Percentiles rank a stretch among this genome's conserved stretches.
These are phyloP conservation scores for Corythornis vintsioides DNA, from an alignment of 2,113 vertebrate species.

Conservation along the genomic window DNA sequence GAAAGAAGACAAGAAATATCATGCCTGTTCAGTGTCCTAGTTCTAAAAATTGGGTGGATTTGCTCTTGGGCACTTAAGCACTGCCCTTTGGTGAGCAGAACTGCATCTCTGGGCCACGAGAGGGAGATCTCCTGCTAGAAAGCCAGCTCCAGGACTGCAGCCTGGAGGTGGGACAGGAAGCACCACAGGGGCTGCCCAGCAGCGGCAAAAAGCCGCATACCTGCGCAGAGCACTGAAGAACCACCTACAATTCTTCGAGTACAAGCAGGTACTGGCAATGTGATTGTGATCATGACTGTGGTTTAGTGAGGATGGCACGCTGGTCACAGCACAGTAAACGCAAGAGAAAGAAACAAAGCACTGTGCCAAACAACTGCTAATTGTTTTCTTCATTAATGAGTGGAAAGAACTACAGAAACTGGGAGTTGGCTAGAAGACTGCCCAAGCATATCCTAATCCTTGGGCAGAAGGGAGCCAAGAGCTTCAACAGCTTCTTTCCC, in stretches of 20 bases:
- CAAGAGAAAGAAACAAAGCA: background rate
- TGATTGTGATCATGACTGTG: background rate
- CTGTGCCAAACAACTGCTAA: background rate
- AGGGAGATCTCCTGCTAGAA: background rate
- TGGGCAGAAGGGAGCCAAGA: background rate
- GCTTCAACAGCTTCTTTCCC: background rate
- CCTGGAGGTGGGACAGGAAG: fast-evolving
- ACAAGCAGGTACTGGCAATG: background rate
- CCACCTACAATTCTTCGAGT: background rate
- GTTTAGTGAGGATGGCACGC: background rate
- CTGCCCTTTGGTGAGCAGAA: background rate
- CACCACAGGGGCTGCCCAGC: background rate
- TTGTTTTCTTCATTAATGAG: background rate
- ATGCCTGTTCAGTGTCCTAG: fast-evolving
- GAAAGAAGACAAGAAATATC: background rate
- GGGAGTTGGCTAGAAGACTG: background rate
- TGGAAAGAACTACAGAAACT: background rate
- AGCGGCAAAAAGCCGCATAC: background rate
- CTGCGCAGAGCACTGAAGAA: background rate
- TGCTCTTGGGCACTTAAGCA: fast-evolving
- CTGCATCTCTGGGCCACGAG: background rate
- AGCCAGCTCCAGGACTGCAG: background rate
- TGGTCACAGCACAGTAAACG: background rate
- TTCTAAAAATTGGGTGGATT: background rate
- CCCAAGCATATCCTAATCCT: background rate